phyloP scores from a whole-genome alignment of 2,888 invertebrate species.

The Rotaria macrura region DNA sequence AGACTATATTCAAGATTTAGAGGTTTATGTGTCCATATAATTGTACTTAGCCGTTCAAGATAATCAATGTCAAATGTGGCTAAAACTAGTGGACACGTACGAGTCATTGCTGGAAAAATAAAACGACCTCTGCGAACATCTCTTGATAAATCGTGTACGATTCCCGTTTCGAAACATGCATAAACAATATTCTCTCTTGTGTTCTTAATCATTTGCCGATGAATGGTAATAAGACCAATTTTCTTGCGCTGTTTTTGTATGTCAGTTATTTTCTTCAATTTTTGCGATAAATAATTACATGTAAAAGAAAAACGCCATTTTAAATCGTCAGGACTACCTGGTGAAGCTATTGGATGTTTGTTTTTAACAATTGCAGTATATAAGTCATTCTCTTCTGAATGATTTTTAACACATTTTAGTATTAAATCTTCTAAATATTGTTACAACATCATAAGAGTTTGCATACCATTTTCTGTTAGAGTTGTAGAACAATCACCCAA shows the following conservation, averaged over 20 bases:
- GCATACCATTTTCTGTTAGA: not conserved
- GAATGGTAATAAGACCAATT: not conserved
- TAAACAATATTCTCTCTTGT: not conserved
- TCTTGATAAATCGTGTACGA: not conserved
- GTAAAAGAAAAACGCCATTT: not conserved
- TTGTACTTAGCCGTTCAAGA: not conserved
- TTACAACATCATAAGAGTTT: not conserved
- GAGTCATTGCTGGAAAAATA: not conserved
- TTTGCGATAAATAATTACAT: too few relatives aligned
- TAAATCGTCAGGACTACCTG: not conserved
- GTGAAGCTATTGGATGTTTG: not conserved
- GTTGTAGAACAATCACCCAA: not conserved
- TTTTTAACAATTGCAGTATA: too few relatives aligned
- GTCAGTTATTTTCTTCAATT: not conserved
- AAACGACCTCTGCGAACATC: not conserved
- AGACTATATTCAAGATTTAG: constrained; percentile 13
- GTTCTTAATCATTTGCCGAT: not conserved
- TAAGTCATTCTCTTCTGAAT: too few relatives aligned
- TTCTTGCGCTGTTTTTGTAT: not conserved
- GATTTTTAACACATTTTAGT: not conserved
- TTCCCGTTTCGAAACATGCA: constrained; percentile 14
- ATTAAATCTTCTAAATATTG: not conserved
- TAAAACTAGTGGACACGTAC: constrained; percentile 22
- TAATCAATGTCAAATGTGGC: constrained; percentile 18
- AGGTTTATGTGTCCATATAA: not conserved